Evolutionary conservation across 2,113 vertebrate species (phyloP).

Genomic region (Ardeotis arabs): DNA sequence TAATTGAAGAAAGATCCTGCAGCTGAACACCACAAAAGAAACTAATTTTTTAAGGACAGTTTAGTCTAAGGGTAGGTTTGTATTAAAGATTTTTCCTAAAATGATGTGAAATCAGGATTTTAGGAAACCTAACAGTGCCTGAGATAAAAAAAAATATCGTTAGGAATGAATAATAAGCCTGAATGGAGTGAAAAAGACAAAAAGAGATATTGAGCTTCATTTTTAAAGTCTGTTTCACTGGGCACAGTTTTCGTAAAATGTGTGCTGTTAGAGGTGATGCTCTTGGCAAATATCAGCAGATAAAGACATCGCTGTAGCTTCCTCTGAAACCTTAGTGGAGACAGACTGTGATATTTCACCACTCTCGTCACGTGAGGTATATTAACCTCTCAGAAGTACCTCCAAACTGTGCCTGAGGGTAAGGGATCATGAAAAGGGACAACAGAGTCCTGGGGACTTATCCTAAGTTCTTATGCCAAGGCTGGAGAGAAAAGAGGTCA

Average conservation of each 20-base stretch:
- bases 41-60: not conserved
- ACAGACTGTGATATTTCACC: not conserved
- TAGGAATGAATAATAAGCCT: not conserved
- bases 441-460: not conserved
- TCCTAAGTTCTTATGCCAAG: slow-evolving; percentile 42
- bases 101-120: not conserved
- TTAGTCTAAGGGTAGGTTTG: not conserved
- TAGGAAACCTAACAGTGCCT: not conserved
- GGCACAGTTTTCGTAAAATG: not conserved
- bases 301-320: not conserved
- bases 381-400: slow-evolving; percentile 33
- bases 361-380: not conserved
- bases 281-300: not conserved
- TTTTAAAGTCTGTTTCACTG: not conserved
- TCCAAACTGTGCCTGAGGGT: not conserved
- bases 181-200: not conserved
- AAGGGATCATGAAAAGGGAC: not conserved
- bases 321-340: not conserved
- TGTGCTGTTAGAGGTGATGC: not conserved
- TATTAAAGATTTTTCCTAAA: not conserved
- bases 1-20: not conserved
- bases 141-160: not conserved
- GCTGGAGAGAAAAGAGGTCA: slow-evolving; percentile 47
- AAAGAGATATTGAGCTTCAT: not conserved
- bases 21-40: not conserved